Conservation (phyloP, 2,797 vertebrate genomes). For the Lithobates sylvaticus region DNA sequence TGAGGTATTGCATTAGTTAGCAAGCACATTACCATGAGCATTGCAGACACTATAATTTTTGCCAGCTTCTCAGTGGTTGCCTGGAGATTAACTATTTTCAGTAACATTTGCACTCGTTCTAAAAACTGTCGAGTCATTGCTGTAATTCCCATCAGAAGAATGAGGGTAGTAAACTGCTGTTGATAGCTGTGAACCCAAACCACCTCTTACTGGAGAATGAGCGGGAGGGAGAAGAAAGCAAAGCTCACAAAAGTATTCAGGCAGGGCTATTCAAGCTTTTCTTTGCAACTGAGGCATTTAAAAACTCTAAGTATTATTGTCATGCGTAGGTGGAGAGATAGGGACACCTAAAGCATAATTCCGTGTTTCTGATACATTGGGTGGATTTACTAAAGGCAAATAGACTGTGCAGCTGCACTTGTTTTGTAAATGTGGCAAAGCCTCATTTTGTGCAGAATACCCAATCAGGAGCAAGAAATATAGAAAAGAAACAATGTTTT, state of each 20-base stretch:
- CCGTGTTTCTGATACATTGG: background rate
- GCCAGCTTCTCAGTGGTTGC: background rate
- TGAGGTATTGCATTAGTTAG: no score
- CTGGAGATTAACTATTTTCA: slow-evolving; percentile 5
- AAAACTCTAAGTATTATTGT: background rate
- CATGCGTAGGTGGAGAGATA: background rate
- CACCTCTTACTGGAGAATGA: background rate
- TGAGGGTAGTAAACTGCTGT: slow-evolving; percentile 9
- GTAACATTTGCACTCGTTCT: background rate
- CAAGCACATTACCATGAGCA: no score
- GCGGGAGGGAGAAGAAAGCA: background rate
- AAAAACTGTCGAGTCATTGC: slow-evolving; percentile 19
- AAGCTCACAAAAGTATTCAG: background rate
- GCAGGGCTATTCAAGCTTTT: background rate
- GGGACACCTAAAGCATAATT: background rate
- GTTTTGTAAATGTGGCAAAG: no score
- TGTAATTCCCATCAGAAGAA: background rate
- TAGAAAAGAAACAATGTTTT: no score
- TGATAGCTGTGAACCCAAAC: background rate
- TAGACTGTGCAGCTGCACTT: no score
- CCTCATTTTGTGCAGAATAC: no score
- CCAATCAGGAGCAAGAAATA: no score
- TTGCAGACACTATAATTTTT: no score
- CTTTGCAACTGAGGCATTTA: background rate
- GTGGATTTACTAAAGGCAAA: no score